Evolutionary conservation across 2,888 invertebrate genomes (phyloP), one percentile per base, ranked within the genome.

Genomic region (Geotrupes spiniger): DNA sequence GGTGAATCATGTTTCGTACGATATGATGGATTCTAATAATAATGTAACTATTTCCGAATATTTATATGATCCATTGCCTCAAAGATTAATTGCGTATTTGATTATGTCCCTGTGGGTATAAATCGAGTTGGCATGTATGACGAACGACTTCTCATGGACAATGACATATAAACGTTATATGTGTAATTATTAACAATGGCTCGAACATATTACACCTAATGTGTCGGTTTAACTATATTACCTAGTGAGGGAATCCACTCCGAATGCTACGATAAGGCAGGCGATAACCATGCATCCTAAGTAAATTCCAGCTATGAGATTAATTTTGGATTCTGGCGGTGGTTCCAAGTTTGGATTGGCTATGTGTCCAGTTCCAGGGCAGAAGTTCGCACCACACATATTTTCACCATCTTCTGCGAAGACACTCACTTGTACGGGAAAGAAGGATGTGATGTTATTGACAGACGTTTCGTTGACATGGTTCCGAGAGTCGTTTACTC

Each of bases 231-330:
- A 12, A 33, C 10, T 33, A 12, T 41, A 62, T 61, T 71, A 90
- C 87, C 89, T 83, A 41, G 82, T 80, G 2, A 91, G 74, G 0
- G 89, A 86, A 71, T 94, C 93, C 0, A 95, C 87, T 12, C 90
- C 86, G 25, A 90, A 71, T 0, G 83, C 79, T 2, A 94, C 84
- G 42, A 92, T 78, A 4, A 89, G 58, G 10, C 85, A 83, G 0
- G 93, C 93, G 0, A 77, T 68, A 0, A 84, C 74, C 80, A 92
- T 91, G 63, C 91, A 92, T 0, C 79, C 81, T 4, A 93, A 74
- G 71, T 89, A 94, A 52, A 92, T 87, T 9, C 89, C 87, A 5
- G 87, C 82, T 51, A 93, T 84, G 46, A 87, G 75, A 63, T 88
- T 84, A 47, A 92, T 86, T 75, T 90, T 85, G 31, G 80, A 73